These are phyloP conservation scores for Macrochelys suwanniensis DNA, from an alignment of 2,797 vertebrate species.

Conservation along the genomic window DNA sequence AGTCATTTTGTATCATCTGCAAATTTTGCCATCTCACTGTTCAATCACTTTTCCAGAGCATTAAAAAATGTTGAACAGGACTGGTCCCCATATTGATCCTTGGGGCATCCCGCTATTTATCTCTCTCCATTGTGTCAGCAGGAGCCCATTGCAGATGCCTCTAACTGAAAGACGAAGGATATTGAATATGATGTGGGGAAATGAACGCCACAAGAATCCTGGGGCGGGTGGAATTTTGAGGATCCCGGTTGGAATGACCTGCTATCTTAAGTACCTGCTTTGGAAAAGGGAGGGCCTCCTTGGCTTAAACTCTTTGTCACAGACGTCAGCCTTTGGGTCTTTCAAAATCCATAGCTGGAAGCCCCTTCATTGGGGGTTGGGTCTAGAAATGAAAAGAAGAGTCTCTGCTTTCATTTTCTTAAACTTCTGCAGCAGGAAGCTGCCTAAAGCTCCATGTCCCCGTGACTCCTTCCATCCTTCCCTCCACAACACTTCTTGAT, in stretches of 20 bases:
- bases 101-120: background rate
- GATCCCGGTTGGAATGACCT: background rate
- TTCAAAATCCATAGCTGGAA: background rate
- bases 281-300: background rate
- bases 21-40: background rate
- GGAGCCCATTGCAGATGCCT: background rate
- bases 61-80: background rate
- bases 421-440: background rate
- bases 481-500: background rate
- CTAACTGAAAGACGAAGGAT: background rate
- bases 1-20: background rate
- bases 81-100: background rate
- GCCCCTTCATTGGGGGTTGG: background rate
- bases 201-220: background rate
- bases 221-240: background rate
- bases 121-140: background rate
- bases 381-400: background rate
- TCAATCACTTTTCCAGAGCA: background rate
- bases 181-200: background rate
- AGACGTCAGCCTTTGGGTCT: background rate
- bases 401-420: background rate
- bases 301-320: background rate
- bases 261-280: background rate
- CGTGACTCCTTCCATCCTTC: background rate
- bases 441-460: background rate